phyloP scores from a whole-genome alignment of 2,113 vertebrate genomes.

The Lampris megalopsis region DNA sequence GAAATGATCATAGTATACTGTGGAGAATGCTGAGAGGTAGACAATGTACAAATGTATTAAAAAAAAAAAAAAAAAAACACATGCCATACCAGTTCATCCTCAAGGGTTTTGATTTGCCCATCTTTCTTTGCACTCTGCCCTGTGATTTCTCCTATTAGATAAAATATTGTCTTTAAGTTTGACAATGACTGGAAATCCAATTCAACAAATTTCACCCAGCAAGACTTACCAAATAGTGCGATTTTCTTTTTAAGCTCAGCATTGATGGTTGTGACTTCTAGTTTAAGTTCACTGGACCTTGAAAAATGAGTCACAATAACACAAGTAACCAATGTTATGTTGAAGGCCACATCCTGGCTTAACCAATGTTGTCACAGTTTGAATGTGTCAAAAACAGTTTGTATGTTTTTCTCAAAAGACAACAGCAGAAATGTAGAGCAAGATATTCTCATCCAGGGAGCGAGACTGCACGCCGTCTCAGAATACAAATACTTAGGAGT shows the following conservation, averaged over 20 bases:
- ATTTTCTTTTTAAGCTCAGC: constrained; percentile 66
- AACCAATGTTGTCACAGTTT: too few species aligned
- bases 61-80: background rate
- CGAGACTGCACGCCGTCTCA: too few species aligned
- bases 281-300: constrained; percentile 71
- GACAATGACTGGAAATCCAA: background rate
- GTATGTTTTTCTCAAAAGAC: too few species aligned
- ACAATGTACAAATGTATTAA: background rate
- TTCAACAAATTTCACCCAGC: background rate
- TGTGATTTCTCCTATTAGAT: constrained; percentile 81
- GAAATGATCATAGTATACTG: background rate
- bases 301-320: constrained; percentile 22
- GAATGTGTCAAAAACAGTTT: too few species aligned
- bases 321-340: too few species aligned
- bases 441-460: too few species aligned
- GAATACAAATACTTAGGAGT: too few species aligned
- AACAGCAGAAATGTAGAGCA: too few species aligned
- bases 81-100: constrained; percentile 81
- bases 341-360: too few species aligned
- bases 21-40: background rate
- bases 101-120: constrained; percentile 83
- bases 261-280: constrained; percentile 42
- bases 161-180: constrained; percentile 14
- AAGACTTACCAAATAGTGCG: constrained; percentile 65
- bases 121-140: constrained; percentile 82